Conservation (phyloP, 2,888 invertebrate species). For the Tenodera sinensis region DNA sequence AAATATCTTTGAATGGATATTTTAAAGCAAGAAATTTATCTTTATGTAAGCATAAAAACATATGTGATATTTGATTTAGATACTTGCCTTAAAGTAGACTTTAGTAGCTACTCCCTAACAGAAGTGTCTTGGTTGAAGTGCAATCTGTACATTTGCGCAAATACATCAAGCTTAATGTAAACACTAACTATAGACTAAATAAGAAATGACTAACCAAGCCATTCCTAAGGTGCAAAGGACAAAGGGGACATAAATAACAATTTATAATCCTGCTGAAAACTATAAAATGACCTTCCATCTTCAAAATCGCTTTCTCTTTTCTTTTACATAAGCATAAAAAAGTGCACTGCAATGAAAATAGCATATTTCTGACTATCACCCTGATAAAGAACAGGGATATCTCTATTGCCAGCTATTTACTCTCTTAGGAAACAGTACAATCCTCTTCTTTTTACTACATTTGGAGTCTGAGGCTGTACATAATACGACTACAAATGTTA, state of each 20-base stretch:
- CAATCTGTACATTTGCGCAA: constrained; percentile 5
- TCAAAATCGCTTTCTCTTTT: background rate
- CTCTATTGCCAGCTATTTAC: background rate
- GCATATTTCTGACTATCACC: background rate
- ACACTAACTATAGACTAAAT: background rate
- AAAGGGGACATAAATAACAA: background rate
- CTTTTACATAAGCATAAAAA: background rate
- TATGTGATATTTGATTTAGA: background rate
- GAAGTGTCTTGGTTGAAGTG: background rate
- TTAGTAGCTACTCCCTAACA: background rate
- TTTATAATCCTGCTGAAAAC: background rate
- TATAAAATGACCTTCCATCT: background rate
- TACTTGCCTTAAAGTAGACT: background rate
- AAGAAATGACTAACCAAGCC: background rate
- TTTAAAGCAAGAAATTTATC: too few species aligned
- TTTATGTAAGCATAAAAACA: too few species aligned
- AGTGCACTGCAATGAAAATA: background rate
- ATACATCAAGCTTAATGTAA: background rate
- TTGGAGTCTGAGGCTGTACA: background rate
- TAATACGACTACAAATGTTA: background rate
- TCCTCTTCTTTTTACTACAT: background rate
- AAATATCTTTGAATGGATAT: too few species aligned
- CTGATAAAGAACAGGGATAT: background rate
- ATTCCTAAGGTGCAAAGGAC: background rate
- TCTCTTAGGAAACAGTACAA: background rate